Evolutionary conservation across 2,113 vertebrate species (phyloP), one percentile per base, ranked within the genome.

Genomic region (Pelvicachromis taeniatus): DNA sequence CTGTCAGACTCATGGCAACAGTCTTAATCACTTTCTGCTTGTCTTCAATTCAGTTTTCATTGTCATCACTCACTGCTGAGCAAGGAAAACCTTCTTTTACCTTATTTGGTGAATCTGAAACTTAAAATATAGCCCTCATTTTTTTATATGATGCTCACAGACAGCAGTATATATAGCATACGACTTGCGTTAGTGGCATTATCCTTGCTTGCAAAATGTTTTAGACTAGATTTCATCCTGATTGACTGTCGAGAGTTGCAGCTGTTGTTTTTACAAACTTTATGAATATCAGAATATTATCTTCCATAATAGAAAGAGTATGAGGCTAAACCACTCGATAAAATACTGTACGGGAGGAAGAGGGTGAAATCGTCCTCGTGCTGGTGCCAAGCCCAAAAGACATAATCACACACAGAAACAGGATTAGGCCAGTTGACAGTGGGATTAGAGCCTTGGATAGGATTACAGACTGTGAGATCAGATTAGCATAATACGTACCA

Each of bases 361-460:
- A 56, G 61, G 23, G 45, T 81, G 29, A 80, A 89, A 85, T 87
- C 31, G 52, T 63, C 77, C 63, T 73, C 52, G 45, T 83, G 58
- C 26, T 9, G 10, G 70, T 85, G 90, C 87, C 86, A 94, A 87
- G 40, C 84, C 85, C 7, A 19, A 73, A 45, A 77, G 90, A 89
- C 91, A 93, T 94, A 91, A 93, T 93, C 87, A 61, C 89, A 91
- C 45, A 50, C 82, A 89, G 88, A 92, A 93, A 94, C 85, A 90
- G 93, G 94, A 95, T 95, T 95, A 91, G 81, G 85, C 83, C 83
- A 85, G 88, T 92, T 93, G 88, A 95, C 93, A 92, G 89, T 94
- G 86, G 88, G 93, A 94, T 94, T 93, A 92, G 86, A 91, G 87
- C 75, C 52, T 19, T 56, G 84, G 87, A 92, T 89, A 90, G 93